A percentile compares a stretch with the other conserved stretches of the same genome.
Conservation (phyloP, 2,113 vertebrate species). For the Myotis lucifugus region DNA sequence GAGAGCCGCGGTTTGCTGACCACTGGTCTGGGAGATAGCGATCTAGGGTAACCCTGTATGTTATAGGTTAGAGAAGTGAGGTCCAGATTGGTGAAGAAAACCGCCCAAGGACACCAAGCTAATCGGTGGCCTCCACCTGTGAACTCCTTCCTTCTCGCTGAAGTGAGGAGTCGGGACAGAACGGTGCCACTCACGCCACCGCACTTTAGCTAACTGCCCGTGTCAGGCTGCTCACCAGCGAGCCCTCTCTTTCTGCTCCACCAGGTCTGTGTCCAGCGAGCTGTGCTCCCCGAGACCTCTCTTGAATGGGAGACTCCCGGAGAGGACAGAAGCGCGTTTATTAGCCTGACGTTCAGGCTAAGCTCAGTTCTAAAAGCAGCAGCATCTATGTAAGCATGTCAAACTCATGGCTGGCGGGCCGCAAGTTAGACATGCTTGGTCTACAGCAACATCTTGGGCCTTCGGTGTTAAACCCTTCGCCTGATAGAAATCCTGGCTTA, state of each 20-base stretch:
- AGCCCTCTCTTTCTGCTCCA: not conserved
- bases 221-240: not conserved
- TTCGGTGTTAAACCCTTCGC: slow-evolving; percentile 16
- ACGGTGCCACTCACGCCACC: not conserved
- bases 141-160: not conserved
- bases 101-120: not conserved
- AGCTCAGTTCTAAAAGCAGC: not conserved
- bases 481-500: not conserved
- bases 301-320: not conserved
- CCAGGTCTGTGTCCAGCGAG: not conserved
- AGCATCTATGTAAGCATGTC: not conserved
- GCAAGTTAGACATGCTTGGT: too few species aligned
- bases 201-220: not conserved
- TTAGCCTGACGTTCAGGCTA: not conserved
- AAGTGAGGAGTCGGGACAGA: not conserved
- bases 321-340: not conserved
- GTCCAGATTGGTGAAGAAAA: not conserved
- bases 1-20: too few species aligned
- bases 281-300: not conserved
- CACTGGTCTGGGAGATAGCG: not conserved
- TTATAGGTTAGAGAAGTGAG: not conserved
- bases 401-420: too few species aligned
- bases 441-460: not conserved
- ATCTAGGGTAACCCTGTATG: not conserved
- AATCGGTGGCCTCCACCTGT: not conserved